Evolutionary conservation across 2,113 vertebrate genomes (phyloP), one percentile per base, ranked within the genome.

Genomic region (Malurus cyaneus): DNA sequence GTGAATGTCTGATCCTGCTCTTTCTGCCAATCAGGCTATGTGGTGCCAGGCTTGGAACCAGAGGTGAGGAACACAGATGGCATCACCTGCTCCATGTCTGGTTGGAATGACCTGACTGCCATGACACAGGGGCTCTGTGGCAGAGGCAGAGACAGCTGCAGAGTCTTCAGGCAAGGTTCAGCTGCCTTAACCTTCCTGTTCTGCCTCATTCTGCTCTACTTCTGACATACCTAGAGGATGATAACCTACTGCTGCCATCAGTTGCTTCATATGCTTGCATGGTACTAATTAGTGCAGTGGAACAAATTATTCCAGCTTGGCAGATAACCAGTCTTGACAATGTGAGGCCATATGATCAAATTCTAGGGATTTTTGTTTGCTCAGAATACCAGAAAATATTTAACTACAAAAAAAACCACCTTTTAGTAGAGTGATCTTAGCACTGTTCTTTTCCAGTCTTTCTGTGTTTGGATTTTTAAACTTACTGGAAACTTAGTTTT

Each of bases 271-370:
- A 65, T 88, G 71, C 54, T 92, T 88, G n/a, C n/a, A 21, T 88
- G 67, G 71, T 70, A 62, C 42, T 59, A 86, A 93, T 90, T 92
- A 83, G 46, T 90, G 39, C 71, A 69, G 62, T 70, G 59, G 71
- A 77, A 88, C 71, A 93, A 86, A 90, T 80, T 1, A 85, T 77
- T 93, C 62, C 59, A 73, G 62, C 53, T 82, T 95, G 90, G 82
- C 90, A 87, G 85, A 85, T 76, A 94, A 89, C n/a, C n/a, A 71
- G 52, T 81, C 65, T 91, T 93, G 80, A 88, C 70, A 82, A 76
- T 50, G 34, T 76, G 59, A 92, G 41, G 46, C 41, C 24, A 28
- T 88, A 46, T 65, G 34, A 96, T 93, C 21, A 47, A 82, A 80
- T 88, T 77, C 41, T 49, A 80, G 29, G 34, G 66, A 65, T 80